Evolutionary conservation across 2,797 vertebrate genomes (phyloP).

Genomic region (Balearica regulorum): DNA sequence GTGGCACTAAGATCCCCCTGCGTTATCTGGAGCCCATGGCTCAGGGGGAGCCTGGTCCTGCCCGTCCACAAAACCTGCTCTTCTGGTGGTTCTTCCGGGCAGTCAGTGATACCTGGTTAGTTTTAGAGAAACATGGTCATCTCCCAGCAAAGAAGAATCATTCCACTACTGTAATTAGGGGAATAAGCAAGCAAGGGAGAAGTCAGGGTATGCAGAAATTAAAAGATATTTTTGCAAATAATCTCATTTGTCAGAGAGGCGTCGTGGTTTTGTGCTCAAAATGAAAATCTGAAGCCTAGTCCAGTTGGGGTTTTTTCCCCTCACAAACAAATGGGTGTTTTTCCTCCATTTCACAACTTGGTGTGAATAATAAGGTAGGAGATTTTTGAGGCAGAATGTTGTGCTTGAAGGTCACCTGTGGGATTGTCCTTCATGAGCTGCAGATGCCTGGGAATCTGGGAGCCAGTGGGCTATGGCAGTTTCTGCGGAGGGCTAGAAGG

Average conservation of each 20-base stretch:
- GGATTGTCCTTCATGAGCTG: not conserved
- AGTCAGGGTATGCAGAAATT: not conserved
- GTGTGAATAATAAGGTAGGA: not conserved
- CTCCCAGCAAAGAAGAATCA: not conserved
- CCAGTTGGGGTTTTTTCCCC: not conserved
- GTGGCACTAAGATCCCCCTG: not conserved
- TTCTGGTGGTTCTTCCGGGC: not conserved
- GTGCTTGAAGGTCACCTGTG: not conserved
- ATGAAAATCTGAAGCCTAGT: not conserved
- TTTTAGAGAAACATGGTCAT: not conserved
- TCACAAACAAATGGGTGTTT: not conserved
- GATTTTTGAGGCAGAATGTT: not conserved
- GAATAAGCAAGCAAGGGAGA: not conserved
- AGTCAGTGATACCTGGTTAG: not conserved
- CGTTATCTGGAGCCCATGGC: not conserved
- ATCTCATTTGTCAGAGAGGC: not conserved
- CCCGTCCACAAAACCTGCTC: not conserved
- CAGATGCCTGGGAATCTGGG: not conserved
- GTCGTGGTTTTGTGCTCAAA: not conserved
- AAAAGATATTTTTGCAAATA: not conserved
- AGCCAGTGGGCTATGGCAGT: not conserved
- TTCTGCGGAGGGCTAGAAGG: not conserved
- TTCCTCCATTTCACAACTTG: not conserved
- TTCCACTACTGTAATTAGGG: not conserved
- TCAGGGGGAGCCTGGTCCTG: not conserved